Conservation (phyloP, 2,113 vertebrate genomes). For the Numenius arquata region DNA sequence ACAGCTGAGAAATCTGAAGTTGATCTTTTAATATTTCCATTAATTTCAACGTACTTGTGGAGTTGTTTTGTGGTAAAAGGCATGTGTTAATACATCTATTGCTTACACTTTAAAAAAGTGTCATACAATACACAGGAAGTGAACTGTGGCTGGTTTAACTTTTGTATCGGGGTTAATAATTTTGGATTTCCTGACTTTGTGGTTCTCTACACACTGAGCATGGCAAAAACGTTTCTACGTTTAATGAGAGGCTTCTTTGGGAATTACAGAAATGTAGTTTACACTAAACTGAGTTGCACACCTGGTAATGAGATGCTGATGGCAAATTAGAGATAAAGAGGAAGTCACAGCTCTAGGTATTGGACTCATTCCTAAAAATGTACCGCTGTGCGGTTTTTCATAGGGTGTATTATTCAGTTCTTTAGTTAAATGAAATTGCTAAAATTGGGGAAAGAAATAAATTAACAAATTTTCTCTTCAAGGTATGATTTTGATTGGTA, state of each 20-base stretch:
- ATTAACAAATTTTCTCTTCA: not conserved
- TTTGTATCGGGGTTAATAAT: not conserved
- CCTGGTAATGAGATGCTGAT: not conserved
- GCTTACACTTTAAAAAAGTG: not conserved
- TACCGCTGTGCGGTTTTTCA: not conserved
- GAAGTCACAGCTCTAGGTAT: not conserved
- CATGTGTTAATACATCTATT: not conserved
- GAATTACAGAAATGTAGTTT: not conserved
- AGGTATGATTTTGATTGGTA: slow-evolving; percentile 98
- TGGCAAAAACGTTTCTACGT: not conserved
- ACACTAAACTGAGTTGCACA: not conserved
- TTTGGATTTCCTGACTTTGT: not conserved
- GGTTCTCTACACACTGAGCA: not conserved
- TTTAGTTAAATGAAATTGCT: not conserved
- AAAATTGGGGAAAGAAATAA: not conserved
- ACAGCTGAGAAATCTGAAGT: not conserved
- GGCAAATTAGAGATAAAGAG: not conserved
- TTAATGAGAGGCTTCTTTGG: not conserved
- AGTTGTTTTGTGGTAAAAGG: not conserved
- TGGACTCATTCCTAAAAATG: not conserved
- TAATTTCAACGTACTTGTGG: not conserved
- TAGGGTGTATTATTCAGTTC: not conserved
- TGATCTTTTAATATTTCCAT: not conserved
- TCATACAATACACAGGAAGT: not conserved
- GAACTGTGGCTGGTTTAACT: not conserved